Percentiles rank a stretch among this genome's conserved stretches.
phyloP scores from a whole-genome alignment of 1,140 invertebrate genomes.

The Drosophila arawakana region DNA sequence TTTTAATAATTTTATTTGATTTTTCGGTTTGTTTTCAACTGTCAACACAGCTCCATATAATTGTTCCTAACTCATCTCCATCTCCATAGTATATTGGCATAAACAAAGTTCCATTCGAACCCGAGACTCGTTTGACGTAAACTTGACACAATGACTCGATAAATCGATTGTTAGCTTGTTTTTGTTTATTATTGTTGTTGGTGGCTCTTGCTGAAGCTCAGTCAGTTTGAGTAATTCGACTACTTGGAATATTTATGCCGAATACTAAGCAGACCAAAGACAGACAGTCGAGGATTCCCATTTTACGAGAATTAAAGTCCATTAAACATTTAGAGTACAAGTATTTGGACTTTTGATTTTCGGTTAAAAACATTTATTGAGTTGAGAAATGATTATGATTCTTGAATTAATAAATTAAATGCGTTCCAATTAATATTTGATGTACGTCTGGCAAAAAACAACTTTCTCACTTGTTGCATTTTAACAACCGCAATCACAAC shows the following conservation, averaged over 20 bases:
- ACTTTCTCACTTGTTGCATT: conserved; percentile 8
- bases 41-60: conserved; percentile 2
- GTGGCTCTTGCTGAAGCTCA: neutral
- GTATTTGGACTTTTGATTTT: neutral
- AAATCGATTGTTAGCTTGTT: conserved; percentile 4
- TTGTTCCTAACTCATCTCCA: neutral
- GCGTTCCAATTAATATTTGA: conserved; percentile 4
- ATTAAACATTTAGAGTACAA: neutral
- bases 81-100: neutral
- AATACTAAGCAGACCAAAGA: neutral
- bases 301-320: no score
- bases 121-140: conserved; percentile 6
- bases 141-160: conserved; percentile 6
- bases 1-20: conserved; percentile 7
- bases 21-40: conserved; percentile 8
- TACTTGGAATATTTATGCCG: conserved; percentile 1
- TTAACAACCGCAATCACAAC: conserved; percentile 11
- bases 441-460: neutral
- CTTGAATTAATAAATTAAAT: conserved; percentile 8
- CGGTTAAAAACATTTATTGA: neutral
- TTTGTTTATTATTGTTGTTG: no score
- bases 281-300: neutral
- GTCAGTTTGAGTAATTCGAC: conserved; percentile 9
- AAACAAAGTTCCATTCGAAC: conserved; percentile 4
- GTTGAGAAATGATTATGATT: conserved; percentile 2